phyloP scores from a whole-genome alignment of 2,888 invertebrate genomes.

The Buathra laborator region DNA sequence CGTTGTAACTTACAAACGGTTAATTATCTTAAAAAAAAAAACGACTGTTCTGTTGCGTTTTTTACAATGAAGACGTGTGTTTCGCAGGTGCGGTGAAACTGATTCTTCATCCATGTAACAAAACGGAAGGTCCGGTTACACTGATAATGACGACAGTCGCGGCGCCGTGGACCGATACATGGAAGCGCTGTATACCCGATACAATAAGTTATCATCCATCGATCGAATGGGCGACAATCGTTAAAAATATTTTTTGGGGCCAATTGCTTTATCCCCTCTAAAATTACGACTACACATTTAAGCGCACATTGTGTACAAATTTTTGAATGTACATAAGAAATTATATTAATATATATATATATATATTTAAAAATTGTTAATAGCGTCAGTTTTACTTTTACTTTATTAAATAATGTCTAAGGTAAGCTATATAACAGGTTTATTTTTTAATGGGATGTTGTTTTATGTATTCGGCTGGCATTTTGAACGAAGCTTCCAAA shows the following conservation, averaged over 20 bases:
- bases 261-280: constrained; percentile 85
- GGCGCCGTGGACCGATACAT: constrained; percentile 83
- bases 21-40: background rate
- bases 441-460: background rate
- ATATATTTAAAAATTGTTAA: constrained; percentile 20
- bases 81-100: constrained; percentile 83
- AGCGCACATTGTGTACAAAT: background rate
- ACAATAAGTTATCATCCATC: constrained; percentile 80
- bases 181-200: constrained; percentile 84
- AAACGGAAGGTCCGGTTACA: constrained; percentile 76
- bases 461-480: constrained; percentile 26
- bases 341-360: constrained; percentile 17
- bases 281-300: constrained; percentile 22
- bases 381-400: background rate
- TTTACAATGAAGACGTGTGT: constrained; percentile 46
- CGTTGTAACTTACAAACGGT: too few species aligned
- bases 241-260: constrained; percentile 83
- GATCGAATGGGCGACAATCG: constrained; percentile 83
- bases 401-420: constrained; percentile 4
- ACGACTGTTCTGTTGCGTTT: background rate
- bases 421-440: constrained; percentile 3
- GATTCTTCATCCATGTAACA: constrained; percentile 73
- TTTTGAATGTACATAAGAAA: background rate
- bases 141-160: constrained; percentile 82
- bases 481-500: constrained; percentile 73